These are phyloP conservation scores for Fratercula arctica DNA, from an alignment of 2,797 vertebrate species.

Conservation along the genomic window DNA sequence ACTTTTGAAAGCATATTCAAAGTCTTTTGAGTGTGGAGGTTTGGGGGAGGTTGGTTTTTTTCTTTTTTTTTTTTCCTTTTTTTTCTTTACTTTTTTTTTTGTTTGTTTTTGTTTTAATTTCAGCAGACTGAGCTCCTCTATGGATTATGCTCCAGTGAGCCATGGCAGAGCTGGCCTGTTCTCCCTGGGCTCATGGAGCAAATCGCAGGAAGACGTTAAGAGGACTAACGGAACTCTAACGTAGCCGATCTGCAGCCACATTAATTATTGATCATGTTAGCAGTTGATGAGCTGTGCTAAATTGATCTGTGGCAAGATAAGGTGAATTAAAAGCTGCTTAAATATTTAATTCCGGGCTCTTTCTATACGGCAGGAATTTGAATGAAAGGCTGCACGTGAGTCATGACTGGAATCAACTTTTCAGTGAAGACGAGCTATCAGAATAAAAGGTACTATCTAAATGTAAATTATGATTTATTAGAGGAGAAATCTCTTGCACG, in stretches of 20 bases:
- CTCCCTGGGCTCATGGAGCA: neutral
- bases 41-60: no score
- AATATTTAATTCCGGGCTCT: constrained; percentile 30
- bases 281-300: constrained; percentile 24
- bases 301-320: constrained; percentile 44
- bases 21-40: neutral
- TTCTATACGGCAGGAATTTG: neutral
- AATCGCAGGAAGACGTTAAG: neutral
- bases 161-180: neutral
- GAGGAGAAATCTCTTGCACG: neutral
- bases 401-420: constrained; percentile 12
- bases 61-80: neutral
- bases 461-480: neutral
- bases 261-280: constrained; percentile 56
- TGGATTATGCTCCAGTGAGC: neutral
- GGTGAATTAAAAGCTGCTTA: constrained; percentile 23
- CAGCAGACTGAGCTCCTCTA: neutral
- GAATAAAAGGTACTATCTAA: neutral
- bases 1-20: neutral
- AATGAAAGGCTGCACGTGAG: neutral
- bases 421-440: neutral
- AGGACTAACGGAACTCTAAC: neutral
- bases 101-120: neutral
- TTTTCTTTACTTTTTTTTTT: no score
- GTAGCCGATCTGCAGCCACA: neutral